Evolutionary conservation across 2,888 invertebrate genomes (phyloP).

Genomic region (Chrysotoxum bicinctum): DNA sequence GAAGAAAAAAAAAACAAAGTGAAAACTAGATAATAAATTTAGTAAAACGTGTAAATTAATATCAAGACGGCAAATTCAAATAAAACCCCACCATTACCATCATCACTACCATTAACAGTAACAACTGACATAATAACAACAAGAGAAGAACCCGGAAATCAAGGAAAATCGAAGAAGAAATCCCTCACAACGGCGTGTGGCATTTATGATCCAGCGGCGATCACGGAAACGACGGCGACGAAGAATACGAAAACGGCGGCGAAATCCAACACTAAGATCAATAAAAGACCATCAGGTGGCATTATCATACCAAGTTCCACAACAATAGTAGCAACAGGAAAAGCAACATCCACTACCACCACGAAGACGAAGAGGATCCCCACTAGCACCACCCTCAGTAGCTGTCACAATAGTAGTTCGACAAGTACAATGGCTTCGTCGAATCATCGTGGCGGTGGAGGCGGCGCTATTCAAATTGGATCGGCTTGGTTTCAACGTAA

Average conservation of each 20-base stretch:
- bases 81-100: constrained; percentile 63
- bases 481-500: constrained; percentile 99
- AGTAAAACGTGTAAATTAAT: constrained; percentile 7
- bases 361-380: constrained; percentile 75
- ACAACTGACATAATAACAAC: constrained; percentile 27
- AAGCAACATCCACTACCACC: constrained; percentile 48
- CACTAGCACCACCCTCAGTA: constrained; percentile 80
- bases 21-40: constrained; percentile 22
- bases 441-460: constrained; percentile 81
- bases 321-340: constrained; percentile 73
- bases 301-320: constrained; percentile 73
- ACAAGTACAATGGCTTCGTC: constrained; percentile 82
- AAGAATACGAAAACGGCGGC: constrained; percentile 70
- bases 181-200: constrained; percentile 74
- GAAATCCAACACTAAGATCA: constrained; percentile 58
- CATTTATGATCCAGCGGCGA: constrained; percentile 75
- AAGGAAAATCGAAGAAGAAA: constrained; percentile 65
- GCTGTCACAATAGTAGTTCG: constrained; percentile 81
- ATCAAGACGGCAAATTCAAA: constrained; percentile 69
- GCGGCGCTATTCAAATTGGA: constrained; percentile 92
- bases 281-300: constrained; percentile 73
- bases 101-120: constrained; percentile 62
- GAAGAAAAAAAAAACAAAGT: constrained; percentile 35
- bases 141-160: constrained; percentile 67
- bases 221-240: constrained; percentile 69